These are phyloP conservation scores for Mionectes macconnelli DNA, from an alignment of 2,113 vertebrate species.

Conservation along the genomic window DNA sequence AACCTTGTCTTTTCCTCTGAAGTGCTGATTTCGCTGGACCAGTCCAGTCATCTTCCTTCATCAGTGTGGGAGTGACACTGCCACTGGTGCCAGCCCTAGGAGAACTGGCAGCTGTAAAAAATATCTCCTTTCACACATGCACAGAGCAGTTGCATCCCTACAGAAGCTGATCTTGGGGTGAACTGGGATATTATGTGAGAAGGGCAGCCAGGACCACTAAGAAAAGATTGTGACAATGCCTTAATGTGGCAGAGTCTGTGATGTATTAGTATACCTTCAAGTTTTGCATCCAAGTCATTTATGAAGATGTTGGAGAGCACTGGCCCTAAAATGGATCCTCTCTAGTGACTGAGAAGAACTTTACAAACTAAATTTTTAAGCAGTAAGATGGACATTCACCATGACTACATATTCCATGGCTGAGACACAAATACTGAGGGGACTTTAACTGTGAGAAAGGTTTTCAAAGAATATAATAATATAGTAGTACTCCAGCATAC, in stretches of 20 bases:
- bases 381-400: neutral
- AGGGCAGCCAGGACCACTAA: neutral
- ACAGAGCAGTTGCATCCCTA: neutral
- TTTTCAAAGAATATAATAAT: neutral
- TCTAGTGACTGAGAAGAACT: neutral
- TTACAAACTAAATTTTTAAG: neutral
- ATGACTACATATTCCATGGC: neutral
- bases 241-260: neutral
- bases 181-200: neutral
- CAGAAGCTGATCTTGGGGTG: neutral
- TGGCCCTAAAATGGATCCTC: neutral
- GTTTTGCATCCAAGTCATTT: neutral
- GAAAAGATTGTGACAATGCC: neutral
- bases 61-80: neutral
- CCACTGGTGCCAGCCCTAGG: neutral
- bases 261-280: too few relatives aligned
- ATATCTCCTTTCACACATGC: accelerated
- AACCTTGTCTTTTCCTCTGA: neutral
- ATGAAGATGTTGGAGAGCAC: neutral
- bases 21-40: neutral
- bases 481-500: neutral
- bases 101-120: neutral
- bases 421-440: neutral
- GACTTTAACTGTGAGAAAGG: accelerated
- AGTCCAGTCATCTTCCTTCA: neutral